Percentiles rank a stretch among this genome's conserved stretches.
phyloP scores from a whole-genome alignment of 2,113 vertebrate species.

The Halcyon senegalensis region DNA sequence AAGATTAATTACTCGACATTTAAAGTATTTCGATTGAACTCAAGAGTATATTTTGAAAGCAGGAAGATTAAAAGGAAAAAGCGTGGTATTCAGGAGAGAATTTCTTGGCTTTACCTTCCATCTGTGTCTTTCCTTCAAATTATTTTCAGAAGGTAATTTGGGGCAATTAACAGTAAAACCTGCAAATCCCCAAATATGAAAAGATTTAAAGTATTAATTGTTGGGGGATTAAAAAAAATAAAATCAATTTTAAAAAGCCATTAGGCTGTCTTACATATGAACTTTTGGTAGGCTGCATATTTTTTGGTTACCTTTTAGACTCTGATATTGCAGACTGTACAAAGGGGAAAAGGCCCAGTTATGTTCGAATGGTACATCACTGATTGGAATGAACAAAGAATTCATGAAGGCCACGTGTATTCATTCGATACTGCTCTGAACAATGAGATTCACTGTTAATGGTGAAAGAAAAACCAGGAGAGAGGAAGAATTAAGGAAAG shows the following conservation, averaged over 20 bases:
- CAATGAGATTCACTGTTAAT: background rate
- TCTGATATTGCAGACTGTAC: background rate
- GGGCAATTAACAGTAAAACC: background rate
- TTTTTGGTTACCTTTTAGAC: background rate
- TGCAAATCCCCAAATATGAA: background rate
- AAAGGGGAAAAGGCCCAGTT: background rate
- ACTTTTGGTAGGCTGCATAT: background rate
- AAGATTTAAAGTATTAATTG: background rate
- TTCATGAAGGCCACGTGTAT: background rate
- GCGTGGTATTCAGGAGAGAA: background rate
- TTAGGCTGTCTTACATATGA: background rate
- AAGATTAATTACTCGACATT: background rate
- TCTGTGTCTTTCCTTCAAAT: background rate
- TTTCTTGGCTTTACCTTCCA: background rate
- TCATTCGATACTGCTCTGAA: background rate
- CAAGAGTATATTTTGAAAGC: background rate
- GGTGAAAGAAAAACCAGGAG: background rate
- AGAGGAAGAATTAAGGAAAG: background rate
- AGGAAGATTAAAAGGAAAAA: background rate
- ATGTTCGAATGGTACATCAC: background rate
- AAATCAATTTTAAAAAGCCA: no score
- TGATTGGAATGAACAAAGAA: background rate
- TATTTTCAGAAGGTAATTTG: background rate
- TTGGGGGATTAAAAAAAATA: background rate
- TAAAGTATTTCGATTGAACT: background rate